phyloP scores from a whole-genome alignment of 1,140 invertebrate genomes.

The Sycophaga agraensis region DNA sequence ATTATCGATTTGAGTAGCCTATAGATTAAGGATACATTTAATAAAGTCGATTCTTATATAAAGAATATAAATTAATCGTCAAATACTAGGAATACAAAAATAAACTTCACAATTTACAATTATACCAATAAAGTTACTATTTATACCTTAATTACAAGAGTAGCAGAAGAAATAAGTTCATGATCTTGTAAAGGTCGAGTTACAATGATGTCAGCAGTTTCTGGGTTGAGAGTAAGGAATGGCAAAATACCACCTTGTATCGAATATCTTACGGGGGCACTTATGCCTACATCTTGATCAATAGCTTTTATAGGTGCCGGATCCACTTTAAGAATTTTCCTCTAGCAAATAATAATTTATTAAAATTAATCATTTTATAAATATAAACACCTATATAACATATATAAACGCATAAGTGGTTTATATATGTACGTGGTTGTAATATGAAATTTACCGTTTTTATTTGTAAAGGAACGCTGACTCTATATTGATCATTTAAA shows the following conservation, averaged over 20 bases:
- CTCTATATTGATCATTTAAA: conserved; percentile 73
- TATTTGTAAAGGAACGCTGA: conserved; percentile 66
- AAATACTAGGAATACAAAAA: too few relatives aligned
- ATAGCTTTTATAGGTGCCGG: conserved; percentile 68
- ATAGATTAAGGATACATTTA: not conserved
- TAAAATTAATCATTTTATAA: too few relatives aligned
- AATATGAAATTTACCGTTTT: conserved; percentile 55
- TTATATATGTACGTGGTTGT: too few relatives aligned
- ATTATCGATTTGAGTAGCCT: conserved; percentile 87
- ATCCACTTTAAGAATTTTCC: conserved; percentile 59
- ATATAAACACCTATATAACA: too few relatives aligned
- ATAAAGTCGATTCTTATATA: too few relatives aligned
- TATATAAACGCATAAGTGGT: not conserved
- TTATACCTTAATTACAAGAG: conserved; percentile 72
- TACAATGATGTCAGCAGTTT: conserved; percentile 65
- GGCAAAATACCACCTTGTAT: conserved; percentile 57
- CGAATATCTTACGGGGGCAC: conserved; percentile 72
- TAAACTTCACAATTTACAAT: not conserved
- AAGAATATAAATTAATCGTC: too few relatives aligned
- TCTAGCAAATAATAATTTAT: conserved; percentile 51
- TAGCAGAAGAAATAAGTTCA: conserved; percentile 68
- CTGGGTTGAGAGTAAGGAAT: conserved; percentile 59
- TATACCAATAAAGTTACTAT: not conserved
- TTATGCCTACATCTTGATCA: conserved; percentile 82
- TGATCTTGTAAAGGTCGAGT: conserved; percentile 64